These are phyloP conservation scores for Drosophila ochracea DNA, from an alignment of 2,888 invertebrate species.

Conservation along the genomic window DNA sequence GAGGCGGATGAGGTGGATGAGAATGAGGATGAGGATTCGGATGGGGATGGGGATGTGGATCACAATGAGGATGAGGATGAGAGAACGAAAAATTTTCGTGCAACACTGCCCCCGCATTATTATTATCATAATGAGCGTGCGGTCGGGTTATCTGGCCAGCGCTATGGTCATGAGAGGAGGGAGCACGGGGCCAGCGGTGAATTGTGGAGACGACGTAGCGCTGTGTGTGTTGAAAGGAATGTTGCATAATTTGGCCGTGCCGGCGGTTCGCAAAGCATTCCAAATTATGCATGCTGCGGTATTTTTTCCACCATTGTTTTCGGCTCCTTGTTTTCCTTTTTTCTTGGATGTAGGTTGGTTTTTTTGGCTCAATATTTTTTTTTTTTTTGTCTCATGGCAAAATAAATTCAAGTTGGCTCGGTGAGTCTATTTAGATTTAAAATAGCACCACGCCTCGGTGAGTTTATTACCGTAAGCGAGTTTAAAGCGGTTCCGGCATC, in stretches of 20 bases:
- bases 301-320: conserved; percentile 53
- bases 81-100: conserved; percentile 50
- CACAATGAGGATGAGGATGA: not conserved
- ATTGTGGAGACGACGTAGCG: not conserved
- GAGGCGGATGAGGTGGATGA: not conserved
- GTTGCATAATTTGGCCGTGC: conserved; percentile 73
- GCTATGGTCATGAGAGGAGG: not conserved
- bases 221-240: conserved; percentile 63
- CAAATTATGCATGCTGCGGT: conserved; percentile 73
- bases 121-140: conserved; percentile 77
- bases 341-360: conserved; percentile 9
- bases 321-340: conserved; percentile 25
- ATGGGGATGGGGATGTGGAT: not conserved
- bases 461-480: conserved; percentile 74
- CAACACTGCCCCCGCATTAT: conserved; percentile 62
- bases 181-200: not conserved
- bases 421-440: conserved; percentile 76
- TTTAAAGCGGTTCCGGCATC: conserved; percentile 62
- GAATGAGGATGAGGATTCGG: conserved; percentile 5
- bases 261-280: conserved; percentile 63
- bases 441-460: conserved; percentile 71
- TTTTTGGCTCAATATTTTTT: not conserved
- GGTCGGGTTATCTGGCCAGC: conserved; percentile 47
- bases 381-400: conserved; percentile 29
- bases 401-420: conserved; percentile 68